phyloP scores from a whole-genome alignment of 1,140 invertebrate genomes.

The Adoxophyes honmai region DNA sequence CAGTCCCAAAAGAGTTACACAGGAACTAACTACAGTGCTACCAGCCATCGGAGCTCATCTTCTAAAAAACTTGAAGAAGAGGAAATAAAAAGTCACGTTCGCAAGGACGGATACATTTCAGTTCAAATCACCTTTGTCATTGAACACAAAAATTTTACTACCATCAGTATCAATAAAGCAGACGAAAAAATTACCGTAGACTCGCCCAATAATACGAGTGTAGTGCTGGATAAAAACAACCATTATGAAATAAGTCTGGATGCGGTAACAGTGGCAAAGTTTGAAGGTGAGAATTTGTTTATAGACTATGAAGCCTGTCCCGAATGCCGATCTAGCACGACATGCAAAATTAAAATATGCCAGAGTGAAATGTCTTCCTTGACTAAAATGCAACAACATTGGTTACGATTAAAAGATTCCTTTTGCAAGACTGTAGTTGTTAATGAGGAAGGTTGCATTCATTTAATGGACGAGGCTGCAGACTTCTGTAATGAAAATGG shows the following conservation, averaged over 20 bases:
- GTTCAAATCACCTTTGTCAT: constrained; percentile 68
- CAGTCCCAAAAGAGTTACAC: constrained; percentile 41
- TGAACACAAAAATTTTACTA: constrained; percentile 77
- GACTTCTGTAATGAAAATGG: not conserved
- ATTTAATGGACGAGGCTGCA: constrained; percentile 27
- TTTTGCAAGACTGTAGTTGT: constrained; percentile 51
- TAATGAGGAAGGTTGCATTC: constrained; percentile 53
- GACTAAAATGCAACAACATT: constrained; percentile 34
- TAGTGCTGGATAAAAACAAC: constrained; percentile 45
- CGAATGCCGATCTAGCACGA: constrained; percentile 43
- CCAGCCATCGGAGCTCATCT: constrained; percentile 20
- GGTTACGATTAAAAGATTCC: constrained; percentile 59
- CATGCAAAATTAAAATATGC: constrained; percentile 47
- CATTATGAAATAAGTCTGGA: constrained; percentile 49
- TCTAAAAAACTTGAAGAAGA: constrained; percentile 32
- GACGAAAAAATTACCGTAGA: constrained; percentile 47
- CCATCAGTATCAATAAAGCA: constrained; percentile 66
- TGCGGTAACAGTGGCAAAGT: constrained; percentile 39
- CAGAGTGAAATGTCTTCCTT: constrained; percentile 33
- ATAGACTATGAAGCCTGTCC: constrained; percentile 46
- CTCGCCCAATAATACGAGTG: constrained; percentile 48
- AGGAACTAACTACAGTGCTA: constrained; percentile 18
- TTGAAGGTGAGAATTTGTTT: constrained; percentile 47
- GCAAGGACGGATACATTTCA: constrained; percentile 70
- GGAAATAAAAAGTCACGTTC: constrained; percentile 20